phyloP scores from a whole-genome alignment of 2,888 invertebrate genomes.

The Pristionchus entomophagus region DNA sequence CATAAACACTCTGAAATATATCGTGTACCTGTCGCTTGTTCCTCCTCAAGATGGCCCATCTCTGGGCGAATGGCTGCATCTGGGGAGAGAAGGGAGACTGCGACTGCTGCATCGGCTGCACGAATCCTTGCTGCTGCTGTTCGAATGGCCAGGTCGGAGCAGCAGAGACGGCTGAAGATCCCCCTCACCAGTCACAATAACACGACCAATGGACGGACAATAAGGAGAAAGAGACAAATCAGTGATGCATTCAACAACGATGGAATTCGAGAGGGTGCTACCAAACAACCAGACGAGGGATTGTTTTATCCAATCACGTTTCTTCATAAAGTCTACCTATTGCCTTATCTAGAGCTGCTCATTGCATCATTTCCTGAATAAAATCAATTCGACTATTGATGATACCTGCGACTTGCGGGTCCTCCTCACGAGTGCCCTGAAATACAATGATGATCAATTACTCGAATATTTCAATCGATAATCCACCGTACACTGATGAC shows the following conservation, averaged over 20 bases:
- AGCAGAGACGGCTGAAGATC: constrained; percentile 1
- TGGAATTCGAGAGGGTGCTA: neutral
- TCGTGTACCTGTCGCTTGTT: constrained; percentile 21
- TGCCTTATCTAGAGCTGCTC: too few relatives aligned
- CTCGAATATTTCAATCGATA: neutral
- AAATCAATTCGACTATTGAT: neutral
- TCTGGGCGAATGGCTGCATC: constrained; percentile 11
- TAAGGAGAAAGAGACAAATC: neutral
- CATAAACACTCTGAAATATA: too few relatives aligned
- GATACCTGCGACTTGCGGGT: constrained; percentile 41
- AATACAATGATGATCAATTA: neutral
- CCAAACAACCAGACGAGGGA: neutral
- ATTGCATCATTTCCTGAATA: neutral
- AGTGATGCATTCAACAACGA: neutral
- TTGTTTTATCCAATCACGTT: too few relatives aligned
- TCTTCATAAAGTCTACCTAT: too few relatives aligned
- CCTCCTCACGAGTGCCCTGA: constrained; percentile 44
- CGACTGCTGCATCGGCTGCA: neutral
- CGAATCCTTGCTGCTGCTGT: neutral
- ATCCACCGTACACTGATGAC: constrained; percentile 52
- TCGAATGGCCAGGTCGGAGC: constrained; percentile 39
- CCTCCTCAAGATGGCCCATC: constrained; percentile 30
- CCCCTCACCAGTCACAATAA: neutral
- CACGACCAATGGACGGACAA: neutral
- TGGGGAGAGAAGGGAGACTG: neutral